phyloP scores from a whole-genome alignment of 1,140 invertebrate genomes.

The Drosophila nebulosa region DNA sequence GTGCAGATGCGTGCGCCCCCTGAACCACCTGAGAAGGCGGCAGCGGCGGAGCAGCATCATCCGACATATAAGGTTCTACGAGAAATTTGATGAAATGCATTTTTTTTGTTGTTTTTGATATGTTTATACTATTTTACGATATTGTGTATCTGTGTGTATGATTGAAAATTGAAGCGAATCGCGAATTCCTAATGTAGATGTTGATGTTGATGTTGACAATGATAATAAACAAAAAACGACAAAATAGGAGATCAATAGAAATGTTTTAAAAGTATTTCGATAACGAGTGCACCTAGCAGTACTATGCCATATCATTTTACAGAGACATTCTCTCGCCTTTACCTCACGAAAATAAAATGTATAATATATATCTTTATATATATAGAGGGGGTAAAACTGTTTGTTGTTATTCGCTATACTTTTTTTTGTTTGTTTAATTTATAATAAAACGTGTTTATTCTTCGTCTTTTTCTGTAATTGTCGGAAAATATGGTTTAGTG shows the following conservation, averaged over 20 bases:
- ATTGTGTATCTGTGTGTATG: neutral
- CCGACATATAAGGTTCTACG: conserved; percentile 74
- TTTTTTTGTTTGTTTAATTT: conserved; percentile 33
- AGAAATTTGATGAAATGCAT: conserved; percentile 60
- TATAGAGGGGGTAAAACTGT: neutral
- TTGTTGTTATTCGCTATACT: conserved; percentile 25
- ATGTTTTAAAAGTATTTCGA: conserved; percentile 34
- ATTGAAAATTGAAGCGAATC: neutral
- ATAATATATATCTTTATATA: neutral
- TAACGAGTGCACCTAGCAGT: conserved; percentile 66
- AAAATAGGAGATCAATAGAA: conserved; percentile 7
- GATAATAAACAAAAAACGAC: neutral
- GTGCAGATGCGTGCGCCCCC: conserved; percentile 45
- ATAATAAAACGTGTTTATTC: conserved; percentile 52
- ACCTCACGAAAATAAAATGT: conserved; percentile 55
- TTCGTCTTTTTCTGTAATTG: conserved; percentile 78
- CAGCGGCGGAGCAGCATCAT: conserved; percentile 60
- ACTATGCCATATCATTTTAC: conserved; percentile 26
- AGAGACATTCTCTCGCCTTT: conserved; percentile 37
- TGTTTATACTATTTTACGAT: neutral
- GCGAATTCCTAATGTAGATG: neutral
- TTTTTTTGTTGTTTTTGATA: conserved; percentile 9
- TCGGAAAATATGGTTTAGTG: conserved; percentile 39
- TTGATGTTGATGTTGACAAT: neutral
- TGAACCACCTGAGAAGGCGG: conserved; percentile 52